A percentile compares a stretch with the other conserved stretches of the same genome.
phyloP scores from a whole-genome alignment of 2,113 vertebrate species.

The Panthera leo region DNA sequence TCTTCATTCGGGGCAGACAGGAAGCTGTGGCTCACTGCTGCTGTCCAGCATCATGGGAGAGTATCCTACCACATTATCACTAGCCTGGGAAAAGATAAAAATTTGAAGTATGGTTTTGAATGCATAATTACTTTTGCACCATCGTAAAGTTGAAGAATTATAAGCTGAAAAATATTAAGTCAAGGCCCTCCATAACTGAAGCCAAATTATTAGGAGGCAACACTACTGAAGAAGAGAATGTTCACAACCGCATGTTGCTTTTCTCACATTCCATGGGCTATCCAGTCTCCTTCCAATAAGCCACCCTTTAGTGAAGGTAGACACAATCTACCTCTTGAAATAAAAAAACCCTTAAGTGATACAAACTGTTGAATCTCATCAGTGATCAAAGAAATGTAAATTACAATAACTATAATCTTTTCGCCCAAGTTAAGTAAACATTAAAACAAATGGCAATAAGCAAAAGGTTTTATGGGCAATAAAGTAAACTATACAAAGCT shows the following conservation, averaged over 20 bases:
- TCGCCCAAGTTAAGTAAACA: neutral
- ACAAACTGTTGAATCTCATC: neutral
- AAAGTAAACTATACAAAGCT: neutral
- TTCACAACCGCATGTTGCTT: neutral
- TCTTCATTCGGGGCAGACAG: neutral
- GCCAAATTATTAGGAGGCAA: neutral
- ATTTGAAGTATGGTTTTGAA: neutral
- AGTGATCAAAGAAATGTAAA: neutral
- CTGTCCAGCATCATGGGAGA: neutral
- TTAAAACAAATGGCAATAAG: neutral
- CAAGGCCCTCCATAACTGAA: neutral
- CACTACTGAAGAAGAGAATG: neutral
- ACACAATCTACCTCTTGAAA: constrained; percentile 18
- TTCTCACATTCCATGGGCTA: neutral
- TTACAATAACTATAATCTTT: neutral
- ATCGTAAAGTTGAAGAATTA: no score
- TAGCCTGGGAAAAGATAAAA: neutral
- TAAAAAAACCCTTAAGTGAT: neutral
- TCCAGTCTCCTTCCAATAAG: neutral
- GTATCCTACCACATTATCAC: neutral
- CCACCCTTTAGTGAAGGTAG: neutral
- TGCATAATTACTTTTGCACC: no score
- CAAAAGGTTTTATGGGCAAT: neutral
- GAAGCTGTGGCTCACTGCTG: neutral
- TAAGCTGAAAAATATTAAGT: no score